These are phyloP conservation scores for Scolopax rusticola DNA, from an alignment of 2,797 vertebrate genomes.

Conservation along the genomic window DNA sequence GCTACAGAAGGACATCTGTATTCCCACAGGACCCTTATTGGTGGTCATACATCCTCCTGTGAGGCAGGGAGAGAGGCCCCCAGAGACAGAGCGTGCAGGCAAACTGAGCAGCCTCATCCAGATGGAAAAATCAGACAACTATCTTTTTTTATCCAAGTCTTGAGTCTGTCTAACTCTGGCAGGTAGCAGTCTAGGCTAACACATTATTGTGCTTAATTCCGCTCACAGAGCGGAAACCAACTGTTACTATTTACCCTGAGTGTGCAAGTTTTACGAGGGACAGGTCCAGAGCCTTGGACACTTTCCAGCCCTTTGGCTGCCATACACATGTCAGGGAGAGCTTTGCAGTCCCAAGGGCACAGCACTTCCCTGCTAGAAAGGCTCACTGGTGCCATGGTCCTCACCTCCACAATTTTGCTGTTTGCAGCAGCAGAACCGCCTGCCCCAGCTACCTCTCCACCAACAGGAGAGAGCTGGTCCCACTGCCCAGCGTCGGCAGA, in stretches of 20 bases:
- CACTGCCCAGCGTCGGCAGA: neutral
- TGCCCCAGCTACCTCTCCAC: neutral
- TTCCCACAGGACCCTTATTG: rapidly evolving
- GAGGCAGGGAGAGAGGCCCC: neutral
- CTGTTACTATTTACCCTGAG: slow-evolving; percentile 18
- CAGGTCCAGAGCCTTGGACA: neutral
- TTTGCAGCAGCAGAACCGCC: neutral
- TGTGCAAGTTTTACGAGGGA: neutral
- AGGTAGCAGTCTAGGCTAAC: slow-evolving; percentile 66
- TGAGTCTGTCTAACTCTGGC: slow-evolving; percentile 47
- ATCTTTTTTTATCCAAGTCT: slow-evolving; percentile 61
- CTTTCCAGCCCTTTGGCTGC: neutral
- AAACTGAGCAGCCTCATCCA: slow-evolving; percentile 58
- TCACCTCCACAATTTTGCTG: neutral
- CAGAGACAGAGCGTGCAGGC: neutral
- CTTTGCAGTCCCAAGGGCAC: rapidly evolving
- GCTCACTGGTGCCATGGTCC: neutral
- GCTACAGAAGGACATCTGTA: neutral
- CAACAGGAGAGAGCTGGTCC: neutral
- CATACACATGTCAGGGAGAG: rapidly evolving
- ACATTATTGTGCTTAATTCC: slow-evolving; percentile 66
- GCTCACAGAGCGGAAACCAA: slow-evolving; percentile 1
- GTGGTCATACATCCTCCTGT: neutral
- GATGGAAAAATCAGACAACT: slow-evolving; percentile 62
- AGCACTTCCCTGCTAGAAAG: rapidly evolving